Evolutionary conservation across 2,113 vertebrate genomes (phyloP).

Genomic region (Sander lucioperca): DNA sequence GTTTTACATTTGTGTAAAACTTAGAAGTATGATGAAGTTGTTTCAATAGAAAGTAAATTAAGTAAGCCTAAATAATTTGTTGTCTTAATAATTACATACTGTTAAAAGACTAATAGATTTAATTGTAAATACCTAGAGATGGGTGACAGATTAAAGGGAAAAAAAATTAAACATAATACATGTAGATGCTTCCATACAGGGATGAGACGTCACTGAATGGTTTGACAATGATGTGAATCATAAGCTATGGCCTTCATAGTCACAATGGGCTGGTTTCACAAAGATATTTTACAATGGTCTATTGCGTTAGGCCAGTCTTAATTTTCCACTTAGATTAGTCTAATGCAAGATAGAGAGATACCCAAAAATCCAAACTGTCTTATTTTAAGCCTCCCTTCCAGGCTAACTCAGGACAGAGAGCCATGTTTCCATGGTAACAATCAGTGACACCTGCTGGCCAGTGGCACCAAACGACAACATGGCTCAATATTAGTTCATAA

Average conservation of each 20-base stretch:
- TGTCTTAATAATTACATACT: not conserved
- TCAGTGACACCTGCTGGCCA: not conserved
- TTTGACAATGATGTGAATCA: not conserved
- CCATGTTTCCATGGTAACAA: not conserved
- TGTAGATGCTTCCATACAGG: not conserved
- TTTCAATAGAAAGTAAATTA: not conserved
- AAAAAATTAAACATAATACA: not conserved
- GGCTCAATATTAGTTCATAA: not conserved
- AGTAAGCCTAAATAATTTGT: not conserved
- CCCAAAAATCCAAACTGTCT: not conserved
- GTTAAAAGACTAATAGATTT: not conserved
- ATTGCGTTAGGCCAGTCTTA: not conserved
- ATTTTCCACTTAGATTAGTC: not conserved
- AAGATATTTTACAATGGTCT: not conserved
- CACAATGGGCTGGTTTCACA: not conserved
- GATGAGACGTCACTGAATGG: not conserved
- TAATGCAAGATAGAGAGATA: not conserved
- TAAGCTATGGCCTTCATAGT: not conserved
- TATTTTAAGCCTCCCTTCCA: not conserved
- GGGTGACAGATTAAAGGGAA: too few species aligned
- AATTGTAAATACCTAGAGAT: not conserved
- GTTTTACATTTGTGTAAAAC: not conserved
- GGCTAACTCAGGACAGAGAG: not conserved
- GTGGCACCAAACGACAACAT: not conserved
- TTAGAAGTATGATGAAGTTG: not conserved